phyloP scores from a whole-genome alignment of 1,140 invertebrate species.

The Liolophura sinensis region DNA sequence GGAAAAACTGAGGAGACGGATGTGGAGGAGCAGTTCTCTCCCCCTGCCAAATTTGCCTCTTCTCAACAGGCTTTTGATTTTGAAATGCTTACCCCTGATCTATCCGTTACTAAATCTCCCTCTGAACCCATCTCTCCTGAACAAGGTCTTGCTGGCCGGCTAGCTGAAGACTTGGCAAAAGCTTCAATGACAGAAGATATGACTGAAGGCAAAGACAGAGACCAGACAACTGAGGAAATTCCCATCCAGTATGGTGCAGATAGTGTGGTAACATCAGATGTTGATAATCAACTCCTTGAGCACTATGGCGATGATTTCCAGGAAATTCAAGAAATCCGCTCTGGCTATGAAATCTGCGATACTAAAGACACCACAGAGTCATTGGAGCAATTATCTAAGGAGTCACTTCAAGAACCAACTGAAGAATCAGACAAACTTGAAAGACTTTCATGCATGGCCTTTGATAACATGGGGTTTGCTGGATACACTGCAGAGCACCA shows the following conservation, averaged over 20 bases:
- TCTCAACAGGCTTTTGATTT: constrained; percentile 30
- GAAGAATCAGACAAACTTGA: too few species aligned
- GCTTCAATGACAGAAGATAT: too few species aligned
- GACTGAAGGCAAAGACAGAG: too few species aligned
- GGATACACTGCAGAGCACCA: constrained; percentile 22
- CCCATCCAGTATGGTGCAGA: neutral
- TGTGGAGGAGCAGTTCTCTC: constrained; percentile 52
- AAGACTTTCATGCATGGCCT: constrained; percentile 48
- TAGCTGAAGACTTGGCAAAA: too few species aligned
- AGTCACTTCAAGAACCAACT: too few species aligned
- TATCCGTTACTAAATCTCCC: constrained; percentile 38
- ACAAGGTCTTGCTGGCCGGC: too few species aligned
- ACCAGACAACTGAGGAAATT: too few species aligned
- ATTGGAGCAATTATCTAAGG: constrained; percentile 1
- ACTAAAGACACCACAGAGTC: neutral
- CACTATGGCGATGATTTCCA: constrained; percentile 5
- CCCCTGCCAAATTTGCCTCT: constrained; percentile 26
- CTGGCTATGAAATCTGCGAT: neutral
- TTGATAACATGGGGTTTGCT: constrained; percentile 62
- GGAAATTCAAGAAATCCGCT: too few species aligned
- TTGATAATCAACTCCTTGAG: constrained; percentile 12
- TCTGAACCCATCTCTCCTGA: constrained; percentile 31
- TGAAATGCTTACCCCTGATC: constrained; percentile 18
- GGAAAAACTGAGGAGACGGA: constrained; percentile 46
- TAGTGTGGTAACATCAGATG: constrained; percentile 18